These are phyloP conservation scores for Megaceryle torquata DNA, from an alignment of 2,113 vertebrate species.

Conservation along the genomic window DNA sequence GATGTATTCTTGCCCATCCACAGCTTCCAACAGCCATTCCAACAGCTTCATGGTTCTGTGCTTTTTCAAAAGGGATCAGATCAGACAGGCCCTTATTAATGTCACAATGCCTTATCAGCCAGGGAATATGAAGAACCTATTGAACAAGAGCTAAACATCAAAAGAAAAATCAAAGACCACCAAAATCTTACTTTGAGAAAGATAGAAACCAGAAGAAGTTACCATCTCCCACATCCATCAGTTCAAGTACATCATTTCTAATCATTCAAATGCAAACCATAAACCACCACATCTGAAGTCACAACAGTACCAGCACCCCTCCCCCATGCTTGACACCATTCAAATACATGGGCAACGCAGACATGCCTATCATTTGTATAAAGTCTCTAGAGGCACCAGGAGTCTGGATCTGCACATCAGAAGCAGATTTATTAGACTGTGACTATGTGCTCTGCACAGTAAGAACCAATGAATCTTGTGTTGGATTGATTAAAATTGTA, in stretches of 20 bases:
- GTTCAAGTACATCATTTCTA: background rate
- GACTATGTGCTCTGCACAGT: constrained; percentile 35
- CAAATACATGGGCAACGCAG: background rate
- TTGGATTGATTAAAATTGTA: constrained; percentile 63
- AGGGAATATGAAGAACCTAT: background rate
- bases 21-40: background rate
- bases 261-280: background rate
- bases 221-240: background rate
- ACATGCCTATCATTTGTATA: background rate
- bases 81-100: background rate
- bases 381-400: background rate
- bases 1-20: background rate
- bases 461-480: constrained; percentile 35
- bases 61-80: background rate
- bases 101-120: background rate
- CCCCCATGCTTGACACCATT: background rate
- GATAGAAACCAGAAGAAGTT: background rate
- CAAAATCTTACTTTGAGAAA: background rate
- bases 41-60: background rate
- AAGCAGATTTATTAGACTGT: constrained; percentile 50
- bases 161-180: background rate
- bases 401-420: constrained; percentile 25
- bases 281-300: background rate
- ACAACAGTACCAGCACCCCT: background rate
- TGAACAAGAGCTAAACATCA: background rate